phyloP scores from a whole-genome alignment of 2,797 vertebrate genomes.

The Enteromius paludinosus region DNA sequence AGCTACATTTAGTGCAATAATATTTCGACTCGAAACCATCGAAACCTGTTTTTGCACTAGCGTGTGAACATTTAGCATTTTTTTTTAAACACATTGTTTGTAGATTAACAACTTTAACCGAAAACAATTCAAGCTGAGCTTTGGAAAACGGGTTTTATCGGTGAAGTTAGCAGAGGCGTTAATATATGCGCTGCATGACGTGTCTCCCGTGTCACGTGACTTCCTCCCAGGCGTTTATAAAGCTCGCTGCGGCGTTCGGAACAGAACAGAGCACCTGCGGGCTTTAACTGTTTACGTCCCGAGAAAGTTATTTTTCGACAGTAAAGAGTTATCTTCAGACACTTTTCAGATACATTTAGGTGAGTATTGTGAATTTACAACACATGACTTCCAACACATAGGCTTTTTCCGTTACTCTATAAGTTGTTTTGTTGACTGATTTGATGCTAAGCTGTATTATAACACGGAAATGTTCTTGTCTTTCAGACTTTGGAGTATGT shows the following conservation, averaged over 20 bases:
- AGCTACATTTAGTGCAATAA: too few species aligned
- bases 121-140: not conserved
- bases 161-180: not conserved
- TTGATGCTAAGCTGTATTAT: not conserved
- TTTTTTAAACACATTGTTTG: not conserved
- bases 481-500: slow-evolving; percentile 82
- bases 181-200: not conserved
- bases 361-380: not conserved
- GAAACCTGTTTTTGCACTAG: not conserved
- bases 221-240: not conserved
- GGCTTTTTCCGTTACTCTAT: not conserved
- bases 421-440: not conserved
- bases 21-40: not conserved
- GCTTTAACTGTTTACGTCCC: not conserved
- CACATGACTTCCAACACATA: not conserved
- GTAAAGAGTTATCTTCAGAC: not conserved
- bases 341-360: slow-evolving; percentile 10
- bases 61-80: not conserved
- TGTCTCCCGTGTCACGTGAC: slow-evolving; percentile 3
- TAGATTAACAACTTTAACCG: not conserved
- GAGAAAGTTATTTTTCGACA: not conserved
- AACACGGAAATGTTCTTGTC: slow-evolving; percentile 16
- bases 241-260: not conserved
- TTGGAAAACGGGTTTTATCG: not conserved
- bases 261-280: not conserved